Conservation (phyloP, 2,888 invertebrate species). For the Apamea monoglypha region DNA sequence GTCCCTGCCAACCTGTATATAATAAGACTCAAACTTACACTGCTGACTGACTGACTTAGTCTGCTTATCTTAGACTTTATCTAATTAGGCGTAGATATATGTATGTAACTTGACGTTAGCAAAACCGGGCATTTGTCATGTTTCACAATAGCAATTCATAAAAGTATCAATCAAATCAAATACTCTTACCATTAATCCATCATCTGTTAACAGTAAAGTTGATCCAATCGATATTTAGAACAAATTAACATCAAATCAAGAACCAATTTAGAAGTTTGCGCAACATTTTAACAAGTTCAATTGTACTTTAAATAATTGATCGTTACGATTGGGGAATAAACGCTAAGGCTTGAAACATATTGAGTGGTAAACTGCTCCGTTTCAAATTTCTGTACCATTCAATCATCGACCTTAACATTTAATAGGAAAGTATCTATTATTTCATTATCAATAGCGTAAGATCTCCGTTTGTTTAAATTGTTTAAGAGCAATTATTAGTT, state of each 20-base stretch:
- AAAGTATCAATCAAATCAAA: slow-evolving; percentile 3
- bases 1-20: too few species aligned
- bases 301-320: slow-evolving; percentile 35
- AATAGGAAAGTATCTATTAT: slow-evolving; percentile 3
- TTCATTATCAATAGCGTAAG: slow-evolving; percentile 4
- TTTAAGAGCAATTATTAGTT: slow-evolving; percentile 18
- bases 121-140: neutral
- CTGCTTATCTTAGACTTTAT: too few species aligned
- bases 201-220: neutral
- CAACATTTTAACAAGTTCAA: slow-evolving; percentile 39
- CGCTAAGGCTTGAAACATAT: neutral
- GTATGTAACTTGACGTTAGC: neutral
- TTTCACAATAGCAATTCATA: neutral
- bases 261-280: slow-evolving; percentile 45
- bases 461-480: slow-evolving; percentile 3
- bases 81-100: neutral
- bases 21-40: too few species aligned
- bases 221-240: slow-evolving; percentile 21
- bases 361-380: neutral
- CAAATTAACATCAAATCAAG: slow-evolving; percentile 27
- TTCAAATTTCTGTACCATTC: neutral
- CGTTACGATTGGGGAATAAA: slow-evolving; percentile 15
- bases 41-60: too few species aligned
- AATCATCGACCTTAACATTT: neutral
- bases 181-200: neutral